Evolutionary conservation across 2,113 vertebrate genomes (phyloP).

Genomic region (Phycodurus eques): DNA sequence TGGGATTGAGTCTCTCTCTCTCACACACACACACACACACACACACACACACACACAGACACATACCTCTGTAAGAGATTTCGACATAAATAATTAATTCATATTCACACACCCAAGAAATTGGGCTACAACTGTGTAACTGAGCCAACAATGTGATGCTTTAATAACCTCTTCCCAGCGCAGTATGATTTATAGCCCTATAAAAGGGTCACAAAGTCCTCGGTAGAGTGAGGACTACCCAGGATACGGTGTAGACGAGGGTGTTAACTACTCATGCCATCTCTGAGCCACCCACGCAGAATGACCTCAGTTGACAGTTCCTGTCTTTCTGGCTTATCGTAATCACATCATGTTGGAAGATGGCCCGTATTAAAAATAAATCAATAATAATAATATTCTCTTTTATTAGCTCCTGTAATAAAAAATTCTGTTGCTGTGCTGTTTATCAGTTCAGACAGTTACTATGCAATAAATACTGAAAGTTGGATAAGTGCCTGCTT

Average conservation of each 20-base stretch:
- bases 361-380: slow-evolving; percentile 16
- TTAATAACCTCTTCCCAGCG: slow-evolving; percentile 21
- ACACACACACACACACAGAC: slow-evolving; percentile 4
- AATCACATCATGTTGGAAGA: slow-evolving; percentile 43
- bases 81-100: slow-evolving; percentile 26
- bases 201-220: slow-evolving; percentile 33
- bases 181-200: slow-evolving; percentile 33
- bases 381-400: not conserved
- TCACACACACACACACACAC: slow-evolving; percentile 11
- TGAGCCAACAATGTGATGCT: slow-evolving; percentile 23
- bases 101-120: slow-evolving; percentile 28
- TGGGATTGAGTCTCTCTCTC: slow-evolving; percentile 11
- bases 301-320: slow-evolving; percentile 49
- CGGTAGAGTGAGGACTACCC: slow-evolving; percentile 39
- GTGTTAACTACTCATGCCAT: slow-evolving; percentile 41
- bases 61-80: slow-evolving; percentile 26
- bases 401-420: slow-evolving; percentile 11
- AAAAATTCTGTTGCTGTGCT: slow-evolving; percentile 6
- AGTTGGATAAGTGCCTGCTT: not conserved
- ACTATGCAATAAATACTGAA: not conserved
- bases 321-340: slow-evolving; percentile 61
- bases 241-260: slow-evolving; percentile 24
- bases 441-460: not conserved
- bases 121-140: slow-evolving; percentile 20
- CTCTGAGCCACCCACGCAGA: slow-evolving; percentile 43